Percentiles rank a stretch among this genome's conserved stretches.
phyloP scores from a whole-genome alignment of 2,113 vertebrate species.

The Gavia stellata region DNA sequence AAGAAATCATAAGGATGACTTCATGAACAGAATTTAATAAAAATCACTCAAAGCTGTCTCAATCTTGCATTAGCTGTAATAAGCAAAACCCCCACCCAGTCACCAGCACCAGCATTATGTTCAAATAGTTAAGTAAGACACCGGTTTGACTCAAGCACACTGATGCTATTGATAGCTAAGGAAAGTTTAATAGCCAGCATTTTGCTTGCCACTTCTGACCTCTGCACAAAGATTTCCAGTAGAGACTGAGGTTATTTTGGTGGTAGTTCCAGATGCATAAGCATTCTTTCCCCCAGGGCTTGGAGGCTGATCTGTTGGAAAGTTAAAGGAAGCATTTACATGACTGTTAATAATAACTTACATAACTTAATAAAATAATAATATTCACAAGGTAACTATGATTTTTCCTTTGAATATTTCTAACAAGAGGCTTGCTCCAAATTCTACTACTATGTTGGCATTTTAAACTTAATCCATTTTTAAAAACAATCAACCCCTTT shows the following conservation, averaged over 20 bases:
- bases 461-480: background rate
- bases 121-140: background rate
- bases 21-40: background rate
- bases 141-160: background rate
- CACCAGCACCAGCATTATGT: background rate
- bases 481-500: background rate
- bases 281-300: conserved; percentile 86
- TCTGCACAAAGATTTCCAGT: conserved; percentile 97
- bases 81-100: background rate
- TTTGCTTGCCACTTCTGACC: conserved; percentile 75
- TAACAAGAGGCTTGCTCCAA: background rate
- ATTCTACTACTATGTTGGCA: background rate
- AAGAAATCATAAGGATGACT: background rate
- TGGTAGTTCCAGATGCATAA: conserved; percentile 84
- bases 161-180: background rate
- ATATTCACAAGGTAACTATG: background rate
- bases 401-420: background rate
- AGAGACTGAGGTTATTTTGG: conserved; percentile 97
- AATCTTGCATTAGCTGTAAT: background rate
- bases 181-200: background rate
- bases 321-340: conserved; percentile 2
- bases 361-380: background rate
- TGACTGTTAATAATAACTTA: background rate
- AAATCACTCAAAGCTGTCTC: background rate
- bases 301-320: conserved; percentile 87